Evolutionary conservation across 2,797 vertebrate species (phyloP).

Genomic region (Forpus xanthops): DNA sequence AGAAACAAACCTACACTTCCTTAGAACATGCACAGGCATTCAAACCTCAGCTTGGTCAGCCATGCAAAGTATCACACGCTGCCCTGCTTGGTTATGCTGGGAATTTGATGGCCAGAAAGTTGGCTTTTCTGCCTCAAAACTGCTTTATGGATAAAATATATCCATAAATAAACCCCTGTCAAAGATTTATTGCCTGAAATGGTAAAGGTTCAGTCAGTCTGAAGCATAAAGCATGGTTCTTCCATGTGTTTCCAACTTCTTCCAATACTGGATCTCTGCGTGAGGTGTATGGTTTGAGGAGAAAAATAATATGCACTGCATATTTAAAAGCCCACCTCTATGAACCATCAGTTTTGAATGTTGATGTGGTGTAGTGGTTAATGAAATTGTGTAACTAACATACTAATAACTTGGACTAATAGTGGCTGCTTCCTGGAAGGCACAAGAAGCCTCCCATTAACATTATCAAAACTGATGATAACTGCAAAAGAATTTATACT

Average conservation of each 20-base stretch:
- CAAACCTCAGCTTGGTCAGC: not conserved
- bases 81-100: not conserved
- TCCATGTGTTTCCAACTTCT: not conserved
- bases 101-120: not conserved
- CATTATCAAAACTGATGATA: constrained; percentile 21
- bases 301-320: not conserved
- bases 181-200: not conserved
- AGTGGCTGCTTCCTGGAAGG: constrained; percentile 46
- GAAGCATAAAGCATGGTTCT: not conserved
- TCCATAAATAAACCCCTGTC: not conserved
- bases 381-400: constrained; percentile 41
- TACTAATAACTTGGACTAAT: constrained; percentile 6
- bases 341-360: not conserved
- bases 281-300: not conserved
- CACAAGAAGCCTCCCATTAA: constrained; percentile 8
- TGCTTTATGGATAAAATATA: too few species aligned
- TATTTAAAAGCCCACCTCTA: not conserved
- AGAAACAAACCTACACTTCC: not conserved
- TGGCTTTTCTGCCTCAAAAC: not conserved
- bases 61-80: rapidly evolving
- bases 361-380: constrained; percentile 31
- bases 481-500: constrained; percentile 3
- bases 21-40: not conserved
- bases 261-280: not conserved
- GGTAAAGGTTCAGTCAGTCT: not conserved